phyloP scores from a whole-genome alignment of 2,113 vertebrate genomes.

The Poeciliopsis retropinna region DNA sequence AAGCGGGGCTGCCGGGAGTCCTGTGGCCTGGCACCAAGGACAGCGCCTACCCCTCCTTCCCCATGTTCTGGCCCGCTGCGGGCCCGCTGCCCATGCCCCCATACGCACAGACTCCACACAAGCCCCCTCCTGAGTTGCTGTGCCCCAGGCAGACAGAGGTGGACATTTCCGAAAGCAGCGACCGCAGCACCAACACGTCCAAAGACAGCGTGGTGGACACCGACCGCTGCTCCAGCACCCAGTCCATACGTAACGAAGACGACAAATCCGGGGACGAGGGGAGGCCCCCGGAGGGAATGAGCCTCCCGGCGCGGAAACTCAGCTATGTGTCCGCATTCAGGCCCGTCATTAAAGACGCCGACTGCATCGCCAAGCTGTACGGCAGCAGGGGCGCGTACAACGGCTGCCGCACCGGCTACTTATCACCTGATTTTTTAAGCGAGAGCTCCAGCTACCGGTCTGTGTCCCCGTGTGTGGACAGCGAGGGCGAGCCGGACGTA shows the following conservation, averaged over 20 bases:
- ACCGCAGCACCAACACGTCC: constrained; percentile 82
- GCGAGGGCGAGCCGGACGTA: constrained; percentile 91
- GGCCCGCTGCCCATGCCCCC: constrained; percentile 87
- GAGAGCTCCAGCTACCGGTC: constrained; percentile 95
- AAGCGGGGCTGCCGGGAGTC: constrained; percentile 73
- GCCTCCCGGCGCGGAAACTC: constrained; percentile 83
- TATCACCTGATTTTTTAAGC: constrained; percentile 92
- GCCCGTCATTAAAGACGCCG: constrained; percentile 92
- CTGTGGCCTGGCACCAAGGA: constrained; percentile 84
- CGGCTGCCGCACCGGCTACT: constrained; percentile 82
- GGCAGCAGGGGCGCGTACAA: constrained; percentile 84
- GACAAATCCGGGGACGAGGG: constrained; percentile 86
- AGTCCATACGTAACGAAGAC: constrained; percentile 83
- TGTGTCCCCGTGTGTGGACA: constrained; percentile 90
- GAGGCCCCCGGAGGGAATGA: constrained; percentile 80
- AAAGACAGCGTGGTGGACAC: constrained; percentile 81
- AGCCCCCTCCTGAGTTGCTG: constrained; percentile 82
- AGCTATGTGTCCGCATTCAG: constrained; percentile 96
- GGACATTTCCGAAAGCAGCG: constrained; percentile 81
- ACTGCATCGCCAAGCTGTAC: constrained; percentile 95
- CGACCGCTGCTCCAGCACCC: constrained; percentile 86
- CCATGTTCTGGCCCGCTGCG: constrained; percentile 92
- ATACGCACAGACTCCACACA: constrained; percentile 85
- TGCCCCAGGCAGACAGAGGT: constrained; percentile 77
- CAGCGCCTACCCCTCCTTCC: constrained; percentile 89